phyloP scores from a whole-genome alignment of 2,113 vertebrate species.

The Cebus imitator region DNA sequence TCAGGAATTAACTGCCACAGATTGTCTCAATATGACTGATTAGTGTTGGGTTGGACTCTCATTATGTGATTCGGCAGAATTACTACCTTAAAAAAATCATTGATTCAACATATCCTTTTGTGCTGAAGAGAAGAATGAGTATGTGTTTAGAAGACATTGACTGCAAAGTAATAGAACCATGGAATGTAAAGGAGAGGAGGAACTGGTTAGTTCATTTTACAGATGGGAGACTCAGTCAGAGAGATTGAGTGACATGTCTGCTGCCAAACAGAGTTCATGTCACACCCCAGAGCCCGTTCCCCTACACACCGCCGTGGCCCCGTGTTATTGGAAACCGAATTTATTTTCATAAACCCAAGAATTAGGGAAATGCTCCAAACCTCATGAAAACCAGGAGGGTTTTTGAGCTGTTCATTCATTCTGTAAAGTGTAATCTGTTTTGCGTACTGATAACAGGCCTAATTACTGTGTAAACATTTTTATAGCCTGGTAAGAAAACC shows the following conservation, averaged over 20 bases:
- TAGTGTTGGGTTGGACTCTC: background rate
- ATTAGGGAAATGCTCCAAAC: conserved; percentile 28
- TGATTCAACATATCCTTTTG: conserved; percentile 67
- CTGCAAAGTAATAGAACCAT: background rate
- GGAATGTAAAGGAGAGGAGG: background rate
- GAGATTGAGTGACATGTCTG: background rate
- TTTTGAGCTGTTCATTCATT: conserved; percentile 73
- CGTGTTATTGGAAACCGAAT: background rate
- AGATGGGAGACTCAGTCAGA: background rate
- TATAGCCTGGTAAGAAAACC: conserved; percentile 64
- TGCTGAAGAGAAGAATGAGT: conserved; percentile 63
- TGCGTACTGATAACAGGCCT: conserved; percentile 71
- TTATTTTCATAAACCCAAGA: conserved; percentile 55
- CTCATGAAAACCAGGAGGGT: conserved; percentile 50
- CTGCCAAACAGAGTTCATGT: background rate
- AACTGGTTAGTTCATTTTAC: background rate
- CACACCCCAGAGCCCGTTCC: background rate
- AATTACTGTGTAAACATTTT: conserved; percentile 73
- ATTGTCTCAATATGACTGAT: background rate
- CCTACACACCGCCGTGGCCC: background rate
- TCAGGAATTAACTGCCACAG: background rate
- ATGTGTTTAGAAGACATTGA: conserved; percentile 19
- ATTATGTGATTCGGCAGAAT: background rate
- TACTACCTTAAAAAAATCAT: conserved; percentile 62
- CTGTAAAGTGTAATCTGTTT: conserved; percentile 49